Evolutionary conservation across 2,888 invertebrate genomes (phyloP), one percentile per base, ranked within the genome.

Genomic region (Aphelenchoides bicaudatus): DNA sequence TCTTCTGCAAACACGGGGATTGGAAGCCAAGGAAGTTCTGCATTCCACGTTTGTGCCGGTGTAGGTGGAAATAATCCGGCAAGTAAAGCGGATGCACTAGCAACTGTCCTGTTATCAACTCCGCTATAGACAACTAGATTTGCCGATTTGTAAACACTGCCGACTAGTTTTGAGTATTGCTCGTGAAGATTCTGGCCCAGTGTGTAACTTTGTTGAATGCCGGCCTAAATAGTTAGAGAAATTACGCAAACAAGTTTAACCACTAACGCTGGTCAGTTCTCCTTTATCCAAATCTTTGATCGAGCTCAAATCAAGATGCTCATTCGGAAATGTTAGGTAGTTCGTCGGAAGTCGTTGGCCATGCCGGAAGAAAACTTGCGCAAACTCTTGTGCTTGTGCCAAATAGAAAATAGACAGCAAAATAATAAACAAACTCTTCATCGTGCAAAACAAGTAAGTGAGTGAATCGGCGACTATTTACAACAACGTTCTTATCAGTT

Each of bases 81-180:
- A 43, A 82, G 68, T 57, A 80, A 73, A 29, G 77, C 72, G 61
- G 79, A 77, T 2, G 80, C 81, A 56, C 80, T 80, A 73, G 80
- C 79, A 3, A 91, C 81, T 0, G 91, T 89, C 19, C 92, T 85
- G 81, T 92, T 90, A 10, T 88, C 86, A 80, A 90, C 88, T 0
- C 91, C 90, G 39, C 90, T 88, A 58, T 83, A 82, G 0, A 88
- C 80, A 65, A 83, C 82, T 39, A 71, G 70, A 37, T 72, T 59
- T 30, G 82, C 75, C 1, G 83, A 82, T 3, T 83, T 82, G 73
- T 87, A 88, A 1, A 71, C 73, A 1, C 77, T 66, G 25, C 83
- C 83, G 53, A 88, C 80, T 47, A 87, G 83, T 71, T 85, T 81
- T 30, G 81, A 78, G 79, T 90, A 91, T 4, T 88, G 84, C 48